Conservation (phyloP, 2,113 vertebrate species). For the Upupa epops region DNA sequence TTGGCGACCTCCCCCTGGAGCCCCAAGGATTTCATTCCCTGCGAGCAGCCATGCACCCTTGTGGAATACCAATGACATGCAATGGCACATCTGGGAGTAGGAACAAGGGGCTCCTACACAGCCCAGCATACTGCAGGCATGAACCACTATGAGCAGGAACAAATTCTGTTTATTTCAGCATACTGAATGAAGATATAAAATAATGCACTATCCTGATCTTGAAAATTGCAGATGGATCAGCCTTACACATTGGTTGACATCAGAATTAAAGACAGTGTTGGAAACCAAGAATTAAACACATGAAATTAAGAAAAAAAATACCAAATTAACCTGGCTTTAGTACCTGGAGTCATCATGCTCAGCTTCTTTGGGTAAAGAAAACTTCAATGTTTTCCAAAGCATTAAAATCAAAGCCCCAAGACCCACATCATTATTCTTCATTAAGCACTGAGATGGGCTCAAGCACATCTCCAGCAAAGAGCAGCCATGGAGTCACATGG, state of each 20-base stretch:
- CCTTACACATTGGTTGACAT: not conserved
- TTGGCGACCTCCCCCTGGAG: not conserved
- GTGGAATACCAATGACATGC: slow-evolving; percentile 7
- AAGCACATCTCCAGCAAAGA: not conserved
- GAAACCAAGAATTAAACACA: not conserved
- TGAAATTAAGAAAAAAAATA: not conserved
- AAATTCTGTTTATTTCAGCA: not conserved
- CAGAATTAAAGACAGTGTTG: not conserved
- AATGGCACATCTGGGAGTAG: not conserved
- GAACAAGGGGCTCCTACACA: not conserved
- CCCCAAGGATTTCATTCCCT: not conserved
- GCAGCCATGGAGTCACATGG: not conserved
- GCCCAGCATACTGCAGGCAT: not conserved
- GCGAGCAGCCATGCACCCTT: rapidly evolving
- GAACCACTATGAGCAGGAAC: not conserved
- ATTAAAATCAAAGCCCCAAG: not conserved
- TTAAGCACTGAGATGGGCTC: not conserved
- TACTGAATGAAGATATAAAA: not conserved
- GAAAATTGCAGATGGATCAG: not conserved
- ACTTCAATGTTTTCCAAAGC: rapidly evolving
- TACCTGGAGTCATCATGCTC: not conserved
- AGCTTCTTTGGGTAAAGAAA: not conserved
- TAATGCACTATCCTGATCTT: not conserved
- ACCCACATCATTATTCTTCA: not conserved
- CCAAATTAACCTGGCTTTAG: not conserved